Base-by-base conservation (phyloP, 2,888 invertebrate species). In the Sphaerolaimus hirsutus region DNA sequence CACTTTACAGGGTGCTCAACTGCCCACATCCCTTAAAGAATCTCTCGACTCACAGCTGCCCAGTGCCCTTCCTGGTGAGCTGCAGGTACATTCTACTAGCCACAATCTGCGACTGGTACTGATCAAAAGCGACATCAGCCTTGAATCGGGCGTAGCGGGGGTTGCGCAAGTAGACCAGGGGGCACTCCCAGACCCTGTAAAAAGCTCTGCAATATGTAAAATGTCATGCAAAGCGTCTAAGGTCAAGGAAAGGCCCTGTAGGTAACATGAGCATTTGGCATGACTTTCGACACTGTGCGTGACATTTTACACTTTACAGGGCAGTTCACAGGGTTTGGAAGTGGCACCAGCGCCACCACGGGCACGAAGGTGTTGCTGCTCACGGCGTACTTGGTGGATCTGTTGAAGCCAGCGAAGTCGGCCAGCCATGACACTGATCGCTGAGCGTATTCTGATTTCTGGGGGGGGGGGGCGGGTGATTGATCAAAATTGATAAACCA, bases 281-380 rank as follows among this genome's bases (percentile, higher is more conserved):
- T n/a, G n/a, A n/a, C n/a, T n/a, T n/a, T n/a, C n/a, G n/a, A n/a
- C n/a, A n/a, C n/a, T n/a, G n/a, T n/a, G n/a, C n/a, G n/a, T n/a
- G n/a, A n/a, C n/a, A n/a, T n/a, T n/a, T n/a, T n/a, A n/a, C n/a
- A n/a, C 7, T 56, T 43, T 46, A 54, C 61, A 46, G 55, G 52
- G 41, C 50, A 46, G 49, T 56, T 59, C 1, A 49, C 51, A n/a
- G 57, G 56, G 5, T 54, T 52, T 17, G 52, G 42, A 35, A 61
- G 52, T 47, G 62, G 62, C 21, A 62, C 56, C 44, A 60, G 52
- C 43, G 56, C 58, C 44, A 62, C 55, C 2, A 61, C 55, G 2
- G 60, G 59, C 19, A 61, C 59, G 44, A 60, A 56, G 0, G 61
- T 62, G 45, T 62, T 60, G 53, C 52, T 44, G 26, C 35, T 48